A percentile compares a stretch with the other conserved stretches of the same genome.
These are phyloP conservation scores for Enteromius thamalakanensis DNA, from an alignment of 2,797 vertebrate genomes.

Conservation along the genomic window DNA sequence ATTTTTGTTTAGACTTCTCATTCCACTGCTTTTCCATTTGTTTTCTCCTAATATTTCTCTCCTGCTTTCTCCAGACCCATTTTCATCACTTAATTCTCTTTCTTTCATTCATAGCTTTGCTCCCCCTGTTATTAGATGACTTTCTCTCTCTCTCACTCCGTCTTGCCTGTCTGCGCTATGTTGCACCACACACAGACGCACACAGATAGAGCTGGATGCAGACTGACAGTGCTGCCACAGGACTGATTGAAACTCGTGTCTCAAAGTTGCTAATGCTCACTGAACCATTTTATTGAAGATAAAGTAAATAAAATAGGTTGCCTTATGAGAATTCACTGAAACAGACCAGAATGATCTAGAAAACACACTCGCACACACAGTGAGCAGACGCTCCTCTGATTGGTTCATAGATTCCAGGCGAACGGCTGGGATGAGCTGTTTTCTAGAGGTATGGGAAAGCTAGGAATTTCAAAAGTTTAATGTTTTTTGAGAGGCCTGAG, in stretches of 20 bases:
- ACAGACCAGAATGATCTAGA: conserved; percentile 87
- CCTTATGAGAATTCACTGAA: conserved; percentile 88
- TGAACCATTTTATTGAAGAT: conserved; percentile 98
- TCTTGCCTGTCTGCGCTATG: conserved; percentile 57
- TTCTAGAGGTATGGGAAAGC: conserved; percentile 70
- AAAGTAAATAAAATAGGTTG: conserved; percentile 97
- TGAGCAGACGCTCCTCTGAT: conserved; percentile 49
- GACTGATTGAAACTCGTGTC: conserved; percentile 91
- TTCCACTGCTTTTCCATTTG: conserved; percentile 30
- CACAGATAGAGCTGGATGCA: conserved; percentile 74
- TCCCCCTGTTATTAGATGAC: conserved; percentile 49
- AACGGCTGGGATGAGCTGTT: conserved; percentile 60
- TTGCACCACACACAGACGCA: conserved; percentile 59
- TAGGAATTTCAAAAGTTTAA: conserved; percentile 77
- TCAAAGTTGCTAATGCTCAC: conserved; percentile 92
- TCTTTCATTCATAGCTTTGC: conserved; percentile 58
- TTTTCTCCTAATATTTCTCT: conserved; percentile 33
- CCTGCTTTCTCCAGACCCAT: conserved; percentile 50
- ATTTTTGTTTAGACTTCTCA: conserved; percentile 11
- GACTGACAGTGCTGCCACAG: conserved; percentile 81
- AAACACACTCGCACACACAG: conserved; percentile 72
- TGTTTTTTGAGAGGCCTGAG: conserved; percentile 77
- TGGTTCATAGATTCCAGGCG: conserved; percentile 54
- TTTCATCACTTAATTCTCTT: conserved; percentile 56
- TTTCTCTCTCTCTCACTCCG: conserved; percentile 53